These are phyloP conservation scores for Peromyscus aztecus DNA, from an alignment of 2,797 vertebrate genomes.

Conservation along the genomic window DNA sequence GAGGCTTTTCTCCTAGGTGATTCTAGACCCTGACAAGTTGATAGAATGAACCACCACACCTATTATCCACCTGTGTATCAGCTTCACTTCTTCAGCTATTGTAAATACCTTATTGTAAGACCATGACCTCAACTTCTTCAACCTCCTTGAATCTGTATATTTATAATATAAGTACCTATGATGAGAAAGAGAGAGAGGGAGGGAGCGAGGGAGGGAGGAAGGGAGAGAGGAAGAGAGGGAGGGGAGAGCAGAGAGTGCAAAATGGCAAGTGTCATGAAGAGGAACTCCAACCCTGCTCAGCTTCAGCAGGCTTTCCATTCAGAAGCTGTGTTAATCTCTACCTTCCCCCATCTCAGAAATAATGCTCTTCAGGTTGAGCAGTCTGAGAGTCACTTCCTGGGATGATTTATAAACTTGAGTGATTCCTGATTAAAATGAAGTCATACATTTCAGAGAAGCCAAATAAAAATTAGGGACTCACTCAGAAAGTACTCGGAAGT, in stretches of 20 bases:
- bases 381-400: neutral
- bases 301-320: neutral
- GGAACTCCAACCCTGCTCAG: neutral
- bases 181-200: neutral
- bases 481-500: constrained; percentile 53
- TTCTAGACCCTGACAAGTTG: neutral
- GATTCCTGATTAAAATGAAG: constrained; percentile 67
- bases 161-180: too few species aligned
- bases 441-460: constrained; percentile 46
- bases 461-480: constrained; percentile 41
- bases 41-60: neutral
- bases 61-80: neutral
- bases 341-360: neutral
- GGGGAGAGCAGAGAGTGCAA: neutral
- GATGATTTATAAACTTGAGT: constrained; percentile 56
- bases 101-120: neutral
- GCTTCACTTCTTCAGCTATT: neutral
- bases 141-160: neutral
- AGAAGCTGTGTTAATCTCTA: neutral
- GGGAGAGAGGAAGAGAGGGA: too few species aligned
- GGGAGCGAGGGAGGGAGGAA: rapidly evolving
- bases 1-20: neutral
- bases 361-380: neutral
- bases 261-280: neutral
- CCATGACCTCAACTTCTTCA: neutral